Percentiles rank a stretch among this genome's conserved stretches.
Conservation (phyloP, 1,140 invertebrate genomes). For the Tribolium castaneum region DNA sequence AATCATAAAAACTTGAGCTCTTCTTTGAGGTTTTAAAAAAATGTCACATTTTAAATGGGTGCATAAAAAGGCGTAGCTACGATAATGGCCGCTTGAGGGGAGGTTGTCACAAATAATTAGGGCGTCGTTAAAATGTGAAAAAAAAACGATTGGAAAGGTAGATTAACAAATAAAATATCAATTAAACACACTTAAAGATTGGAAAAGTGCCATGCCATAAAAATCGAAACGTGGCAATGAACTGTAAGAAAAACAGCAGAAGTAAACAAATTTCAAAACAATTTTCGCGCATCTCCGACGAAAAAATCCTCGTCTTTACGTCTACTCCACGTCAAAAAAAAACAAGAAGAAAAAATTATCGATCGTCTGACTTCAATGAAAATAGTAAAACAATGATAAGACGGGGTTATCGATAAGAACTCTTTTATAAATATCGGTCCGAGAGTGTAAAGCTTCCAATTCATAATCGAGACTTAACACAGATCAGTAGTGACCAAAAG, state of each 20-base stretch:
- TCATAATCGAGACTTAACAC: not conserved
- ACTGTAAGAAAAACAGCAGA: not conserved
- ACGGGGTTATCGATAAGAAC: not conserved
- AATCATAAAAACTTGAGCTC: too few species aligned
- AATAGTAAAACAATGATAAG: conserved; percentile 17
- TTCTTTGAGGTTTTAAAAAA: too few species aligned
- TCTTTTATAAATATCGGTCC: conserved; percentile 23
- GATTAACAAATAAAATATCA: too few species aligned
- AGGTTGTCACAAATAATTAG: too few species aligned
- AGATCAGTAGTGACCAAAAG: not conserved
- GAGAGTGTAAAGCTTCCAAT: not conserved
- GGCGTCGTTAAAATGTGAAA: too few species aligned
- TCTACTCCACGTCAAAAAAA: not conserved
- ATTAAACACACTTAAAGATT: not conserved
- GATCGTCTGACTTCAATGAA: not conserved
- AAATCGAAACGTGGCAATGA: not conserved
- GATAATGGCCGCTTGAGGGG: too few species aligned
- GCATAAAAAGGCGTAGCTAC: too few species aligned
- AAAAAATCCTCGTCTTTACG: not conserved
- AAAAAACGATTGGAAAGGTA: too few species aligned
- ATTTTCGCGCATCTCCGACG: not conserved
- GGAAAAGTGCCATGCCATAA: not conserved
- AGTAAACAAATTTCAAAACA: not conserved
- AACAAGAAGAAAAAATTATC: not conserved
- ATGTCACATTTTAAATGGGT: too few species aligned